A percentile compares a stretch with the other conserved stretches of the same genome.
Evolutionary conservation across 2,888 invertebrate species (phyloP).

Genomic region (Ennomos fuscantarius): DNA sequence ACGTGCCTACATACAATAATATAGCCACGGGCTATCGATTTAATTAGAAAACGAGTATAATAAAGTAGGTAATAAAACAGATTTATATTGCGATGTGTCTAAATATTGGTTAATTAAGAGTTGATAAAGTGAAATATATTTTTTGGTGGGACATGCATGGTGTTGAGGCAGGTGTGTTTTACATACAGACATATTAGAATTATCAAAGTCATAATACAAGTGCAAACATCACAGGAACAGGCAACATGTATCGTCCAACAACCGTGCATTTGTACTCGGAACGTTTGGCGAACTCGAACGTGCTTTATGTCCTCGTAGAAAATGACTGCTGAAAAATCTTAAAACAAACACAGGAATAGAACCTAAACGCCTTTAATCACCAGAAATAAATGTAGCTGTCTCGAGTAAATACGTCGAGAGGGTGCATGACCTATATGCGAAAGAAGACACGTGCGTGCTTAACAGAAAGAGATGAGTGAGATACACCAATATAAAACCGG

Average conservation of each 20-base stretch:
- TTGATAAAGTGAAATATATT: conserved; percentile 24
- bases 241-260: conserved; percentile 75
- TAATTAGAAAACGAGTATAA: conserved; percentile 8
- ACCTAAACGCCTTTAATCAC: conserved; percentile 41
- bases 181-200: conserved; percentile 21
- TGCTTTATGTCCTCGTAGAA: conserved; percentile 40
- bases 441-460: conserved; percentile 80
- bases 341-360: conserved; percentile 31
- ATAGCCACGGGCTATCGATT: conserved; percentile 5
- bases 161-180: conserved; percentile 56
- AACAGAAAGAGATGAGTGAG: conserved; percentile 77
- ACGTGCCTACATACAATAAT: background rate
- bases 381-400: conserved; percentile 57
- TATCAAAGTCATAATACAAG: conserved; percentile 51
- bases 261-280: conserved; percentile 64
- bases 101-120: conserved; percentile 7
- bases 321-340: conserved; percentile 43
- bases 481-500: conserved; percentile 74
- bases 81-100: conserved; percentile 7
- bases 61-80: conserved; percentile 13
- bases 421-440: conserved; percentile 76
- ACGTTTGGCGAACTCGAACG: conserved; percentile 39
- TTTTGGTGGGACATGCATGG: conserved; percentile 70
- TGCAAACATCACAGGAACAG: conserved; percentile 74
- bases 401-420: conserved; percentile 57